These are phyloP conservation scores for Sarcophaga carnaria DNA, from an alignment of 2,888 invertebrate species.

Conservation along the genomic window DNA sequence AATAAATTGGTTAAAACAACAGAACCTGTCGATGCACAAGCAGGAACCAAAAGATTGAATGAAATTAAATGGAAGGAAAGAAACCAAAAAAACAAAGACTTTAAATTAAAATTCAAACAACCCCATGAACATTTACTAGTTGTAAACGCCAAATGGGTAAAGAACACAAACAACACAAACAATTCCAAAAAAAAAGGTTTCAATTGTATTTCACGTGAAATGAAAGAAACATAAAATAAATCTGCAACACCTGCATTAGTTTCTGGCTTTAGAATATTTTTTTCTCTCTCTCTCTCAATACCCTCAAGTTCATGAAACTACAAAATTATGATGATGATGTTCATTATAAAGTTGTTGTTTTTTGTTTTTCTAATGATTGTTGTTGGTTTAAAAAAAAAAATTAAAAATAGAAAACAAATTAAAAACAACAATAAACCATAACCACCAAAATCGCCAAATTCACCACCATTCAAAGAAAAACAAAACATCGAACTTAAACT, in stretches of 20 bases:
- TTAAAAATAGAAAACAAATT: not conserved
- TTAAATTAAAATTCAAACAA: constrained; percentile 63
- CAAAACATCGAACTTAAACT: constrained; percentile 51
- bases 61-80: not conserved
- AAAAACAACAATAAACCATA: constrained; percentile 61
- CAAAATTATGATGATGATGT: constrained; percentile 23
- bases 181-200: constrained; percentile 2
- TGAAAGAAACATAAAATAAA: constrained; percentile 53
- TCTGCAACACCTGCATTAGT: constrained; percentile 67
- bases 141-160: constrained; percentile 22
- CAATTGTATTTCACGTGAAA: constrained; percentile 32
- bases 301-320: not conserved
- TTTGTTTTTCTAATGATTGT: not conserved
- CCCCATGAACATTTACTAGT: constrained; percentile 35
- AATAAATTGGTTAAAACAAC: constrained; percentile 72
- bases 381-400: not conserved
- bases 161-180: constrained; percentile 28
- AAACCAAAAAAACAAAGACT: constrained; percentile 40
- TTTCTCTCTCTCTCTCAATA: not conserved
- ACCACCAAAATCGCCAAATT: constrained; percentile 69
- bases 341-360: constrained; percentile 19
- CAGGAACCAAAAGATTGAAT: constrained; percentile 49
- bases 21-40: constrained; percentile 72
- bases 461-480: constrained; percentile 68
- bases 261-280: constrained; percentile 31